Conservation (phyloP, 1,140 invertebrate species). For the Drosophila gunungcola region DNA sequence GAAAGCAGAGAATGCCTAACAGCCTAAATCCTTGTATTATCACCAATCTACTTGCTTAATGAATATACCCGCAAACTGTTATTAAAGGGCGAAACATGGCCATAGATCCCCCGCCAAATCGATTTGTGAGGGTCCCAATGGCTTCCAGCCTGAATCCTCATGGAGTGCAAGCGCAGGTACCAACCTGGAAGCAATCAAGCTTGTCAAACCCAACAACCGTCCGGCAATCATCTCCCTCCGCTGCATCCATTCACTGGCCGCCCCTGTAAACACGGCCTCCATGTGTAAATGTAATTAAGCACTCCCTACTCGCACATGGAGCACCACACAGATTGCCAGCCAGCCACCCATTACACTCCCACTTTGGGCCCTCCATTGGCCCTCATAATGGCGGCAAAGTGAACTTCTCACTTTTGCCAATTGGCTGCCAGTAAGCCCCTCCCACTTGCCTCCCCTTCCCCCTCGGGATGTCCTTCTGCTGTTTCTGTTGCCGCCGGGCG, state of each 20-base stretch:
- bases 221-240: conserved; percentile 40
- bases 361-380: conserved; percentile 21
- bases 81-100: not conserved
- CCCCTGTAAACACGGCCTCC: conserved; percentile 45
- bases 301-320: conserved; percentile 51
- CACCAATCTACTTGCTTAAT: not conserved
- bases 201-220: conserved; percentile 53
- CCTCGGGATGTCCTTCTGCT: not conserved
- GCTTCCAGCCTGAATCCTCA: conserved; percentile 15
- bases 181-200: conserved; percentile 44
- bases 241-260: conserved; percentile 28
- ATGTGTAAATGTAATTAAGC: conserved; percentile 82
- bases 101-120: not conserved
- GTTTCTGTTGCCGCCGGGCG: conserved; percentile 24
- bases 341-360: conserved; percentile 6
- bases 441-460: not conserved
- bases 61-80: not conserved
- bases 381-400: conserved; percentile 72
- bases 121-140: conserved; percentile 3
- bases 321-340: conserved; percentile 8
- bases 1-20: no score
- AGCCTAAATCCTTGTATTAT: not conserved
- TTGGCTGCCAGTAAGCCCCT: conserved; percentile 60
- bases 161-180: conserved; percentile 1
- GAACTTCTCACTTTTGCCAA: conserved; percentile 76